phyloP scores from a whole-genome alignment of 1,140 invertebrate species.

The Leptopilina boulardi region DNA sequence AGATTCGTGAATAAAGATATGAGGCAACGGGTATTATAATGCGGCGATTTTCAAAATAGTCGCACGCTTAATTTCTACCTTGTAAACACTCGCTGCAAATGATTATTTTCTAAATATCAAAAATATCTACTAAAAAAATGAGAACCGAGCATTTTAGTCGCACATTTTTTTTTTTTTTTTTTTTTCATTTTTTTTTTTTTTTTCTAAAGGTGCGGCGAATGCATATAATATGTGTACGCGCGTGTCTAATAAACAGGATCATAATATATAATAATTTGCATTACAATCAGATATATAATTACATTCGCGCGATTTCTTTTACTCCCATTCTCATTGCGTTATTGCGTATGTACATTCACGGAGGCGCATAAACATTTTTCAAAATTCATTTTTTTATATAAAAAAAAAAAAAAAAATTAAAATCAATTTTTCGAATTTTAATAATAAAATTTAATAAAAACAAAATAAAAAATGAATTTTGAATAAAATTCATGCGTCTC shows the following conservation, averaged over 20 bases:
- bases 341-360: conserved; percentile 28
- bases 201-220: background rate
- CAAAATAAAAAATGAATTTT: background rate
- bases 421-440: background rate
- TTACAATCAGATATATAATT: no score
- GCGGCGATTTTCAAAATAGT: conserved; percentile 1
- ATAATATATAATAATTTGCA: conserved; percentile 15
- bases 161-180: no score
- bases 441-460: background rate
- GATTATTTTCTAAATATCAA: conserved; percentile 21
- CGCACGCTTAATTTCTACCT: conserved; percentile 8
- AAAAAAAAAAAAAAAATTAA: background rate
- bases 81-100: conserved; percentile 30
- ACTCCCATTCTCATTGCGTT: conserved; percentile 2
- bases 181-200: no score
- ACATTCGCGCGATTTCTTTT: conserved; percentile 5
- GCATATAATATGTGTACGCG: background rate
- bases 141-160: background rate
- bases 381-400: background rate
- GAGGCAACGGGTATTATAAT: background rate
- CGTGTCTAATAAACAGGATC: conserved; percentile 25
- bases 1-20: background rate
- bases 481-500: background rate
- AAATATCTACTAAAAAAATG: conserved; percentile 30
- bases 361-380: background rate